phyloP scores from a whole-genome alignment of 1,140 invertebrate genomes.

The Drosophila saltans region DNA sequence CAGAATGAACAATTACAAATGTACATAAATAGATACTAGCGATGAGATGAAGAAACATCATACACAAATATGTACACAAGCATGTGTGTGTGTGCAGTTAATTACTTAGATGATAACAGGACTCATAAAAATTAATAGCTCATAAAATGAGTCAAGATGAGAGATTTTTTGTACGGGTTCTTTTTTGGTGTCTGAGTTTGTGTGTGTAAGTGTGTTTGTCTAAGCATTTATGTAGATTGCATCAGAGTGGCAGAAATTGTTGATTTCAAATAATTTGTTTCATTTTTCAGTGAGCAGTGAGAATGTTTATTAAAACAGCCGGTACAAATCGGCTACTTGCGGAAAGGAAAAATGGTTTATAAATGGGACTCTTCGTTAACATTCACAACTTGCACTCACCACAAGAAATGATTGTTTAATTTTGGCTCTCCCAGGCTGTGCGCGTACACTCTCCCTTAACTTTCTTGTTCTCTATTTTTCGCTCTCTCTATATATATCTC shows the following conservation, averaged over 20 bases:
- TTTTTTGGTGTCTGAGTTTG: neutral
- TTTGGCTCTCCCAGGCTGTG: constrained; percentile 49
- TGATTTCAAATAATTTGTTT: neutral
- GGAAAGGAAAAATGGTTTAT: constrained; percentile 30
- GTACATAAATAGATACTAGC: constrained; percentile 24
- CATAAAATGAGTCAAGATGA: constrained; percentile 16
- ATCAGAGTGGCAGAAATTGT: constrained; percentile 7
- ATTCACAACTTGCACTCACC: constrained; percentile 38
- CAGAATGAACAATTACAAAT: constrained; percentile 43
- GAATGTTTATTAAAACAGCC: constrained; percentile 20
- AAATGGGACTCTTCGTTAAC: constrained; percentile 41
- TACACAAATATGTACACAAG: neutral
- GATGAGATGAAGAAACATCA: constrained; percentile 1
- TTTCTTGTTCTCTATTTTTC: constrained; percentile 20
- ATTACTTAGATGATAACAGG: constrained; percentile 22
- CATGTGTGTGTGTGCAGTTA: neutral
- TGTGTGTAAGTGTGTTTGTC: neutral
- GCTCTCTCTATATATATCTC: constrained; percentile 13
- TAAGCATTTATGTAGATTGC: neutral
- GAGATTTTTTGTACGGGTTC: constrained; percentile 8
- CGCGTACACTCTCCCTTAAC: constrained; percentile 30
- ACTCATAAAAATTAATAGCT: constrained; percentile 21
- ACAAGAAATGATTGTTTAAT: constrained; percentile 60
- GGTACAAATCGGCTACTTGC: constrained; percentile 34
- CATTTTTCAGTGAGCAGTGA: no score